Evolutionary conservation across 2,797 vertebrate species (phyloP).

Genomic region (Aphelocoma californica): DNA sequence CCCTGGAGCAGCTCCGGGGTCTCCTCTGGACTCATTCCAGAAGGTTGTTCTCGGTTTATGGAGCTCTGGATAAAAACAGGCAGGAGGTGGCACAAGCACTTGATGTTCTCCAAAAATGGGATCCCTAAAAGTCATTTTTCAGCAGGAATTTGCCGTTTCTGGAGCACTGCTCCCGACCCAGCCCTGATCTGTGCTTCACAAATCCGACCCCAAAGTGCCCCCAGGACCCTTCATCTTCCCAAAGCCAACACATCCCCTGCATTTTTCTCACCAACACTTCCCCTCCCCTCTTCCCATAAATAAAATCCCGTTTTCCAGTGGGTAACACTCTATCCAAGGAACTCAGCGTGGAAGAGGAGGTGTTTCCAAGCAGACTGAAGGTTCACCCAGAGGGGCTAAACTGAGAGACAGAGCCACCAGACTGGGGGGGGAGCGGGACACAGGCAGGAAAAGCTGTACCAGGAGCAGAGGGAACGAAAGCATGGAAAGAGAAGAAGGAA

Average conservation of each 20-base stretch:
- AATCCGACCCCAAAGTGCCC: not conserved
- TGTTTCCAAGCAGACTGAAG: not conserved
- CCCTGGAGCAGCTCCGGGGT: rapidly evolving
- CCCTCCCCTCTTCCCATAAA: not conserved
- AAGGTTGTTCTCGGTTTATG: rapidly evolving
- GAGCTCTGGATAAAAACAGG: not conserved
- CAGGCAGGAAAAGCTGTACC: not conserved
- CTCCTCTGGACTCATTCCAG: not conserved
- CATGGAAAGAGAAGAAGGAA: not conserved
- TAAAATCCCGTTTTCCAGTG: rapidly evolving
- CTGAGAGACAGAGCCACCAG: not conserved
- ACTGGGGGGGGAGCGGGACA: not conserved
- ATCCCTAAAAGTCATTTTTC: not conserved
- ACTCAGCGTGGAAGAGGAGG: rapidly evolving
- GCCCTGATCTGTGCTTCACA: not conserved
- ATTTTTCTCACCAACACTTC: not conserved
- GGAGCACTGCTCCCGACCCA: rapidly evolving
- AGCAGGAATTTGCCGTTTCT: not conserved
- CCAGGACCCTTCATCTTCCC: not conserved
- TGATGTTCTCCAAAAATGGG: rapidly evolving
- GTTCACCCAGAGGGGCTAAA: not conserved
- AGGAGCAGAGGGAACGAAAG: not conserved
- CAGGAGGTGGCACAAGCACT: not conserved
- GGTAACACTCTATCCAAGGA: not conserved
- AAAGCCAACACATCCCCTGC: not conserved